Evolutionary conservation across 2,888 invertebrate species (phyloP).

Genomic region (Stenichneumon culpator): DNA sequence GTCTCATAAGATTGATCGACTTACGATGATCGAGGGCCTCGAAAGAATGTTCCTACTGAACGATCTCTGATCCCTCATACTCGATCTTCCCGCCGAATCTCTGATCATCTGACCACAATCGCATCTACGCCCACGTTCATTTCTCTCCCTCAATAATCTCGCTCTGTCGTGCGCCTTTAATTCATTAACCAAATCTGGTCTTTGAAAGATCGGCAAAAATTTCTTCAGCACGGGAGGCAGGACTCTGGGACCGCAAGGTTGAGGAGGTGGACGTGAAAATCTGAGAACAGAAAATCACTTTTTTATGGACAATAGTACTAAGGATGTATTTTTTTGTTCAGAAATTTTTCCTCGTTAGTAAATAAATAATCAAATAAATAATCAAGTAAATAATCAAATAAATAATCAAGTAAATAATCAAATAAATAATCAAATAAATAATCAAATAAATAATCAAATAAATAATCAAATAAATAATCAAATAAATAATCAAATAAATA

Average conservation of each 20-base stretch:
- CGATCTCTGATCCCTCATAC: constrained; percentile 21
- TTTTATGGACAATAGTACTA: background rate
- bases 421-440: too few relatives aligned
- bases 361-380: too few relatives aligned
- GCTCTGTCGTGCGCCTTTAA: constrained; percentile 74
- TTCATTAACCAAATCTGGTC: constrained; percentile 74
- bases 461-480: background rate
- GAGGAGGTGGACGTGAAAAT: constrained; percentile 30
- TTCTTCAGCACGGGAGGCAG: constrained; percentile 72
- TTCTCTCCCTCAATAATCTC: constrained; percentile 71
- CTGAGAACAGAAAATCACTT: constrained; percentile 17
- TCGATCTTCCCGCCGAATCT: constrained; percentile 18
- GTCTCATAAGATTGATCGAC: constrained; percentile 21
- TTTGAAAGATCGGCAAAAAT: constrained; percentile 74
- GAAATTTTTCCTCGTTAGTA: background rate
- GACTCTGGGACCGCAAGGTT: constrained; percentile 19
- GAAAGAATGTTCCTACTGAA: constrained; percentile 47
- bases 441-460: background rate
- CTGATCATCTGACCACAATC: constrained; percentile 44
- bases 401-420: too few relatives aligned
- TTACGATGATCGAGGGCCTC: constrained; percentile 51
- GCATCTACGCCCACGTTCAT: constrained; percentile 62
- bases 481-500: background rate
- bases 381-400: too few relatives aligned
- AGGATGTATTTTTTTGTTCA: background rate